Conservation (phyloP, 2,113 vertebrate genomes). For the Urocolius indicus region DNA sequence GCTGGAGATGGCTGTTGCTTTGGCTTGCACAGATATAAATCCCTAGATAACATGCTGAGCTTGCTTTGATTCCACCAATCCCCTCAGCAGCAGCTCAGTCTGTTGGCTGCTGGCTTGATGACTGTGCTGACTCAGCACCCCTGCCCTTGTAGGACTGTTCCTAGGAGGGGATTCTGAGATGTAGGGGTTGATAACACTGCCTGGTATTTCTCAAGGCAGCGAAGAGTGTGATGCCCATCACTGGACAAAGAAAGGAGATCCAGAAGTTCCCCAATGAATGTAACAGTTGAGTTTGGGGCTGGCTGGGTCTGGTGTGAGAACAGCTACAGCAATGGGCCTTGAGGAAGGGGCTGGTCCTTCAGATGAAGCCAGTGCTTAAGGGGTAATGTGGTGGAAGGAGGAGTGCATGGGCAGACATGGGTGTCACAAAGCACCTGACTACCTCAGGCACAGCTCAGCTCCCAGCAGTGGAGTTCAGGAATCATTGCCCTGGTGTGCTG, state of each 20-base stretch:
- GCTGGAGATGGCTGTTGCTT: background rate
- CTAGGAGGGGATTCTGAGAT: background rate
- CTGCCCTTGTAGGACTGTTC: background rate
- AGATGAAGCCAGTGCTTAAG: background rate
- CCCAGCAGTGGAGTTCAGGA: background rate
- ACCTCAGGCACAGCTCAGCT: background rate
- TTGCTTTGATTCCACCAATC: background rate
- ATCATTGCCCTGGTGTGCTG: background rate
- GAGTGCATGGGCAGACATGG: rapidly evolving
- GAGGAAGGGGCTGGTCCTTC: background rate
- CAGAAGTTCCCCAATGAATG: background rate
- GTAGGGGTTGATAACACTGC: background rate
- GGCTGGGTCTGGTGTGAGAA: background rate
- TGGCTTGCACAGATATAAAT: background rate
- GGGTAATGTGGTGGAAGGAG: background rate
- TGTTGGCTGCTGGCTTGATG: background rate
- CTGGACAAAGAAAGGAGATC: background rate
- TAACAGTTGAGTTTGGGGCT: background rate
- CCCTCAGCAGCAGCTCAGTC: background rate
- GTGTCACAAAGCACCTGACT: background rate
- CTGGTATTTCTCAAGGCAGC: background rate
- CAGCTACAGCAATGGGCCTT: background rate
- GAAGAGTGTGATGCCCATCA: background rate
- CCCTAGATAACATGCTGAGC: rapidly evolving
- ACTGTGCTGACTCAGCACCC: background rate